Percentiles rank a stretch among this genome's conserved stretches.
Conservation (phyloP, 2,888 invertebrate species). For the Beris chalybata region DNA sequence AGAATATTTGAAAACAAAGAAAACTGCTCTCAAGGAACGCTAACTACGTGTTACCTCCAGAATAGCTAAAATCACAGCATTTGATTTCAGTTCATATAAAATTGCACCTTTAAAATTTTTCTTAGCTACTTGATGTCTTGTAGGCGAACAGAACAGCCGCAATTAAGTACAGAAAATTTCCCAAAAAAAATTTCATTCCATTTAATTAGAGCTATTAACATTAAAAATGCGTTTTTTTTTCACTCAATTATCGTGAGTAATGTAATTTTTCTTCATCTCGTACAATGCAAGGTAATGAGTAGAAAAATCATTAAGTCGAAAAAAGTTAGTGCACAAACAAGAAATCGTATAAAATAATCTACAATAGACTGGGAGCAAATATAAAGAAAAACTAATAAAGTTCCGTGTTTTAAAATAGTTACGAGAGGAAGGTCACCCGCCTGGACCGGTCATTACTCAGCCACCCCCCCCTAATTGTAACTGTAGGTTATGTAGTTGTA, state of each 20-base stretch:
- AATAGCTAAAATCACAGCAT: no score
- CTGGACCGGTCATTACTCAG: constrained; percentile 1
- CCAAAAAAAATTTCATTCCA: constrained; percentile 2
- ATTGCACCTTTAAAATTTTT: background rate
- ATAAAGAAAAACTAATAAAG: constrained; percentile 3
- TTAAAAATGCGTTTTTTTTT: background rate
- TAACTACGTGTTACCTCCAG: no score
- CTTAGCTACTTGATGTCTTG: background rate
- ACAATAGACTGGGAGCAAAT: background rate
- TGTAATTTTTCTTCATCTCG: background rate
- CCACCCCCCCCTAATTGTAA: background rate
- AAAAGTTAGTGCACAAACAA: background rate
- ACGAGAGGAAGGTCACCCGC: constrained; percentile 14
- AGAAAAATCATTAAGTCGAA: background rate
- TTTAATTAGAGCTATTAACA: background rate
- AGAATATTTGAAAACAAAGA: no score
- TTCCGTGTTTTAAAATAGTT: constrained; percentile 15
- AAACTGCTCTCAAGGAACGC: no score
- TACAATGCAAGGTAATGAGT: constrained; percentile 10
- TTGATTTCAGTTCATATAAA: no score
- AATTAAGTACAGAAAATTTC: background rate
- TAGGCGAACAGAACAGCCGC: background rate
- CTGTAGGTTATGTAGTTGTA: background rate
- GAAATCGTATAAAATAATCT: background rate
- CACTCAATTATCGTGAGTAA: background rate